These are phyloP conservation scores for Heliopora coerulea DNA, from an alignment of 92 coral and sea anemone species.

Conservation along the genomic window DNA sequence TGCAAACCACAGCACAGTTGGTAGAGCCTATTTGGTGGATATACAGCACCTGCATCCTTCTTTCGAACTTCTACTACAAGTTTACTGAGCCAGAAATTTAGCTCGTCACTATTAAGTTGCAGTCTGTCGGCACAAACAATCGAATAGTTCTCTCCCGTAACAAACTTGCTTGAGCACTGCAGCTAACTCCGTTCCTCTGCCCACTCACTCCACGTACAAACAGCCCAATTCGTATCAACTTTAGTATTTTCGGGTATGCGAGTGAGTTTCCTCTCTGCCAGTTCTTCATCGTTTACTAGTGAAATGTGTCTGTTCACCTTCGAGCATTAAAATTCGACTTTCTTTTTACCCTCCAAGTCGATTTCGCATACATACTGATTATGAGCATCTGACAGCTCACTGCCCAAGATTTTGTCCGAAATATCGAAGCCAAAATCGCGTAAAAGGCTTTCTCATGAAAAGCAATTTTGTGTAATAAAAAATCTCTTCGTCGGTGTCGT, in stretches of 20 bases:
- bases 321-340: constrained; percentile 13
- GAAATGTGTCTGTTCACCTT: constrained; percentile 37
- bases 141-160: constrained; percentile 22
- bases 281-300: constrained; percentile 41
- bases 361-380: not conserved
- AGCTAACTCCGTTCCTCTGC: constrained; percentile 35
- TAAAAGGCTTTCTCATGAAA: constrained; percentile 26
- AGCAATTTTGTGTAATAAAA: constrained; percentile 27
- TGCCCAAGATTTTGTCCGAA: not conserved
- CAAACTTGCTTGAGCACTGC: not conserved
- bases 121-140: constrained; percentile 34
- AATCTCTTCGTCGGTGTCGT: no score
- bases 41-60: constrained; percentile 33
- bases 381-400: not conserved
- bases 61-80: constrained; percentile 46
- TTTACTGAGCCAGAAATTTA: constrained; percentile 46
- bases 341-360: no score
- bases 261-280: constrained; percentile 43
- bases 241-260: constrained; percentile 23
- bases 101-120: constrained; percentile 35
- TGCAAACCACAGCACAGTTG: constrained; percentile 41
- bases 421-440: constrained; percentile 12
- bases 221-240: constrained; percentile 43
- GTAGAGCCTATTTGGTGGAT: constrained; percentile 27
- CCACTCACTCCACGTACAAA: constrained; percentile 53